Percentiles rank a stretch among this genome's conserved stretches.
phyloP scores from a whole-genome alignment of 2,797 vertebrate genomes.

The Girardinus metallicus region DNA sequence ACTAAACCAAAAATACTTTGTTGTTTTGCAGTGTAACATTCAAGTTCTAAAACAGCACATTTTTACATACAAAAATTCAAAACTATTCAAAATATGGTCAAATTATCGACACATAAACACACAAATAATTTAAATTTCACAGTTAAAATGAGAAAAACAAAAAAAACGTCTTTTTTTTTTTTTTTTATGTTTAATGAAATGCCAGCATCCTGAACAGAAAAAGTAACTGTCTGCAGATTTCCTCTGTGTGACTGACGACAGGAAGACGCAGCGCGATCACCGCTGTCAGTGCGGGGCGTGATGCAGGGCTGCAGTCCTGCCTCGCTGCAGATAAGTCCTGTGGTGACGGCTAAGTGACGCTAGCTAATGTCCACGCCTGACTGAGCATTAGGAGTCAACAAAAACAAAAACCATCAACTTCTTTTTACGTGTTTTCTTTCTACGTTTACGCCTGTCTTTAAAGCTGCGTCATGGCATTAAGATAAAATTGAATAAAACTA shows the following conservation, averaged over 20 bases:
- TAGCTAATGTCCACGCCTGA: conserved; percentile 12
- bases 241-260: conserved; percentile 53
- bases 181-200: not conserved
- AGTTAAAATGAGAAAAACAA: not conserved
- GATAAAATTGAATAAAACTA: not conserved
- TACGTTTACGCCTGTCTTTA: not conserved
- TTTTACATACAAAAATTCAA: not conserved
- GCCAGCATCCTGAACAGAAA: not conserved
- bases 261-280: conserved; percentile 58
- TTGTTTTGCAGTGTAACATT: not conserved
- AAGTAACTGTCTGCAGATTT: conserved; percentile 59
- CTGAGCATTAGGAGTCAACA: not conserved
- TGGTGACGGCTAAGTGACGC: conserved; percentile 20
- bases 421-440: not conserved
- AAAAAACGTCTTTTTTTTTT: not conserved
- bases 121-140: not conserved
- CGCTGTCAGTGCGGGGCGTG: conserved; percentile 48
- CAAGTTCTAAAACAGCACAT: not conserved
- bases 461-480: not conserved
- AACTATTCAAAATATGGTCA: not conserved
- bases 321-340: conserved; percentile 54
- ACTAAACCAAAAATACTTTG: no score
- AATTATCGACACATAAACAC: not conserved
- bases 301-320: conserved; percentile 56
- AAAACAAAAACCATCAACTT: not conserved